phyloP scores from a whole-genome alignment of 2,888 invertebrate species.

The Polyommatus icarus region DNA sequence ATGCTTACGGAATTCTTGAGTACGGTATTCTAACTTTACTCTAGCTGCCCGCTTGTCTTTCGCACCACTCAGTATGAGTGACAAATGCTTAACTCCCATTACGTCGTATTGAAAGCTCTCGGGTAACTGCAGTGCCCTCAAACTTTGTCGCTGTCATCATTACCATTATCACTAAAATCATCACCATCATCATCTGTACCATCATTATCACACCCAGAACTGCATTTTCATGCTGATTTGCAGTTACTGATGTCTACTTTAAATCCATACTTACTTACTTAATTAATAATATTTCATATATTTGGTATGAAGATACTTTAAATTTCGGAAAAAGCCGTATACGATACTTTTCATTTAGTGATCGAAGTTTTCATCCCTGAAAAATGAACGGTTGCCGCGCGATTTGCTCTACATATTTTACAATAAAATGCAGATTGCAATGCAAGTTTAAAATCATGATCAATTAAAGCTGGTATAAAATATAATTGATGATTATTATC shows the following conservation, averaged over 20 bases:
- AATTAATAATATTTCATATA: too few relatives aligned
- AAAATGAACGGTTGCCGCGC: too few relatives aligned
- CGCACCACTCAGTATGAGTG: background rate
- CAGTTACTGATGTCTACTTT: too few relatives aligned
- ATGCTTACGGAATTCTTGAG: too few relatives aligned
- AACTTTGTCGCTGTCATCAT: background rate
- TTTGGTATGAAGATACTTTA: too few relatives aligned
- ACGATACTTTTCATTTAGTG: too few relatives aligned
- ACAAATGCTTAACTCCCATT: background rate
- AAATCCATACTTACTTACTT: too few relatives aligned
- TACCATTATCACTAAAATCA: background rate
- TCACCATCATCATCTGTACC: background rate
- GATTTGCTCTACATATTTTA: background rate
- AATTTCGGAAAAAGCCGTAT: too few relatives aligned
- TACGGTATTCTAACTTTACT: too few relatives aligned
- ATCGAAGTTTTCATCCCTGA: too few relatives aligned
- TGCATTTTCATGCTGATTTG: too few relatives aligned
- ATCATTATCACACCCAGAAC: too few relatives aligned
- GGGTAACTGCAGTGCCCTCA: background rate
- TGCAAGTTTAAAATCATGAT: background rate
- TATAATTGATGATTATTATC: constrained; percentile 10
- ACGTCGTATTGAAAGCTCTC: constrained; percentile 4
- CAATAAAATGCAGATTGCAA: background rate
- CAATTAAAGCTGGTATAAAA: background rate
- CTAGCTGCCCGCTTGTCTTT: background rate